Percentiles rank a stretch among this genome's conserved stretches.
These are phyloP conservation scores for Apostichopus leukothele DNA, from an alignment of 53 echinoderm and acorn worm species.

Conservation along the genomic window DNA sequence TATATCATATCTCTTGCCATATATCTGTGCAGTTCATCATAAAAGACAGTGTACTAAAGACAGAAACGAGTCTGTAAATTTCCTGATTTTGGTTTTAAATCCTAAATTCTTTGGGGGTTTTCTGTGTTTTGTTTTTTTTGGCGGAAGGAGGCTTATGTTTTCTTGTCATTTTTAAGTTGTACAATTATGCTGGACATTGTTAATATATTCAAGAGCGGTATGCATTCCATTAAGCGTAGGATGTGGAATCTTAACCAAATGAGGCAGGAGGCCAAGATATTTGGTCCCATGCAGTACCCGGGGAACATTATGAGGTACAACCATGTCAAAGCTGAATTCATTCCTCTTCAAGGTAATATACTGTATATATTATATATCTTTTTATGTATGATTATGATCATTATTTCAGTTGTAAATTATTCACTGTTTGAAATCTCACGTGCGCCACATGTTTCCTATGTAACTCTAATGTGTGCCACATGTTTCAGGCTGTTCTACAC, in stretches of 20 bases:
- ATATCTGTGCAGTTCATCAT: no score
- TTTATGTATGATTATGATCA: no score
- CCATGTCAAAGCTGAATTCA: constrained; percentile 43
- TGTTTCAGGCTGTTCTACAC: no score
- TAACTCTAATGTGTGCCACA: no score
- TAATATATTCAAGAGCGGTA: constrained; percentile 45
- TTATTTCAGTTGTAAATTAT: no score
- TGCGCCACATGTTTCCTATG: no score
- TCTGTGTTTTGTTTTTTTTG: neutral
- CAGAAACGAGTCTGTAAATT: no score
- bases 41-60: no score
- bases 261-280: constrained; percentile 47
- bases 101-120: neutral
- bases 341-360: constrained; percentile 39
- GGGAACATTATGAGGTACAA: constrained; percentile 37
- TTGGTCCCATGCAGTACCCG: constrained; percentile 34
- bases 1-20: no score
- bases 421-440: no score
- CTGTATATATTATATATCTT: no score
- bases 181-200: constrained; percentile 46
- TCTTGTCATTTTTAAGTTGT: constrained; percentile 26
- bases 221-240: constrained; percentile 75
- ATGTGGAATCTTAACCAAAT: constrained; percentile 68
- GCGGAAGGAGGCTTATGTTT: neutral
- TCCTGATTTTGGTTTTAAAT: no score